Percentiles rank a stretch among this genome's conserved stretches.
Conservation (phyloP, 2,113 vertebrate genomes). For the Panthera uncia region DNA sequence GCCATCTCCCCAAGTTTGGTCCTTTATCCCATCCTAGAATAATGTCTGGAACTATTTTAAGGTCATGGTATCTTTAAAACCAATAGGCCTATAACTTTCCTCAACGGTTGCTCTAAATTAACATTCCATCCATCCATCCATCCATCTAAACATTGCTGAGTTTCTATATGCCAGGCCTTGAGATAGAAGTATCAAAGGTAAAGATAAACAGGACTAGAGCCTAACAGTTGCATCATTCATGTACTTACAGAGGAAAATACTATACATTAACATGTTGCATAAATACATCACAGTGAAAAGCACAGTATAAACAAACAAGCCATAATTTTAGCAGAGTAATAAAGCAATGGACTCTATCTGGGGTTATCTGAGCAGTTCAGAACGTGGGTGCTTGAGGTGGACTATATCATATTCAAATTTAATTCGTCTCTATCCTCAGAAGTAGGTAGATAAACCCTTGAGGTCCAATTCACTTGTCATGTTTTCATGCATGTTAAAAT, state of each 20-base stretch:
- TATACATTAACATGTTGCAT: not conserved
- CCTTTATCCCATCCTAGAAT: not conserved
- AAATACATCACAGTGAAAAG: not conserved
- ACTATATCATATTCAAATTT: not conserved
- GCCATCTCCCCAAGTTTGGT: not conserved
- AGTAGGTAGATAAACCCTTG: not conserved
- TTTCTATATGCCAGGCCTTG: not conserved
- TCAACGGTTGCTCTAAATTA: not conserved
- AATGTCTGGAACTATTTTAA: slow-evolving; percentile 24
- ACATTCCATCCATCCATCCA: not conserved
- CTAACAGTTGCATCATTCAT: not conserved
- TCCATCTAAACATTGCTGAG: not conserved
- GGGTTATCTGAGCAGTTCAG: not conserved
- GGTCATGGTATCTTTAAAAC: not conserved
- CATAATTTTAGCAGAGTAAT: not conserved
- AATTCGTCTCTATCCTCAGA: not conserved
- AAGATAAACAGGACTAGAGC: not conserved
- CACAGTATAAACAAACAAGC: not conserved
- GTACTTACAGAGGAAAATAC: not conserved
- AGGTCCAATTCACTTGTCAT: not conserved
- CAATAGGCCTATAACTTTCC: not conserved
- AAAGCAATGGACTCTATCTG: not conserved
- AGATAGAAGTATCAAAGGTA: not conserved
- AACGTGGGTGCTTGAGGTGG: not conserved
- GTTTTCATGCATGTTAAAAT: not conserved